Base-by-base conservation (phyloP, 2,113 vertebrate genomes). In the Narcine bancroftii region DNA sequence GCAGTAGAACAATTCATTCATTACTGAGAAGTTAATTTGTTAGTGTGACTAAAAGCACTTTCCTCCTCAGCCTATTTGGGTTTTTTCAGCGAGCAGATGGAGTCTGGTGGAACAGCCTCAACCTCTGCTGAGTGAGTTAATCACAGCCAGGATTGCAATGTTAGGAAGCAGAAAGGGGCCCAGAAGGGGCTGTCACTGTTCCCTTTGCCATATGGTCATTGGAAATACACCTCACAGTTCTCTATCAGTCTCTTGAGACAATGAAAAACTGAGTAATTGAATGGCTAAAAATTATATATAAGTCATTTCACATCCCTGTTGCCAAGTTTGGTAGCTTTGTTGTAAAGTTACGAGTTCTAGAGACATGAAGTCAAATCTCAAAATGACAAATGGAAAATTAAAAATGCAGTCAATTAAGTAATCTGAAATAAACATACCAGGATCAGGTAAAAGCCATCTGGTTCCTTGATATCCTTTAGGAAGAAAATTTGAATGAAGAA, bases 11-110 rank as follows among this genome's bases (percentile, higher is more conserved):
- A 21, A 63, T 17, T n/a, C 53, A 87, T 60, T 87, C 81, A 60
- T 29, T 36, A 85, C 81, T 60, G 33, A 85, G 19, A 5, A 85
- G 13, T 5, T 19, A 85, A n/a, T 56, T 56, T 13, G 17, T n/a
- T 15, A 87, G 19, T 36, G n/a, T 60, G n/a, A 60, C 15, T 6
- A 60, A 87, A 60, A 87, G 72, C n/a, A 75, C 19, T 17, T 2
- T 19, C 53, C 81, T 10, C 53, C 56, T 6, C 36, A 36, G 53
- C n/a, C 81, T 50, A 1, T 13, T 13, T 11, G 5, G 33, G 50
- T 60, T 60, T 63, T 60, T 87, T 87, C 81, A 87, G 47, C 56
- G 79, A 83, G 47, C 29, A 53, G 79, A 63, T 87, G 81, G 6
- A 17, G 15, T 15, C 15, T 3, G 39, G 53, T n/a, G 2, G n/a